Evolutionary conservation across 2,797 vertebrate species (phyloP).

Genomic region (Myotis daubentonii): DNA sequence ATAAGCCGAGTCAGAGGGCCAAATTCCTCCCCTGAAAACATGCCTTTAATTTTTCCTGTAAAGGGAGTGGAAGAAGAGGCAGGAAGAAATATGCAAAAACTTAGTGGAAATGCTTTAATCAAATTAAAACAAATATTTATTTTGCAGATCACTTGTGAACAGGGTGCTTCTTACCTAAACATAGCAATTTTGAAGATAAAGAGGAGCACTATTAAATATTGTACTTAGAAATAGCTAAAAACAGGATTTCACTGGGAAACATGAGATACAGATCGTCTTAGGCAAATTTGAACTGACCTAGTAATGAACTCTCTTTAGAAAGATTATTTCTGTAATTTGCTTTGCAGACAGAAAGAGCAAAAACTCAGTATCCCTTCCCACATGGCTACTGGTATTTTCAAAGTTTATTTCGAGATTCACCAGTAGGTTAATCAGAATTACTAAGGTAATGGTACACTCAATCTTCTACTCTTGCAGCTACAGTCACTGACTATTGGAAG

Average conservation of each 20-base stretch:
- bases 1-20: constrained; percentile 79
- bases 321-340: neutral
- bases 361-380: neutral
- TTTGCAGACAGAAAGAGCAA: constrained; percentile 17
- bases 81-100: neutral
- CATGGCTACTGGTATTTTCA: neutral
- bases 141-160: neutral
- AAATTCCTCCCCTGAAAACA: constrained; percentile 79
- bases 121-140: neutral
- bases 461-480: neutral
- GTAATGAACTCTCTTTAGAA: neutral
- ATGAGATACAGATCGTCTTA: neutral
- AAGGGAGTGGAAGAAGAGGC: neutral
- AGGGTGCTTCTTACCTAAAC: neutral
- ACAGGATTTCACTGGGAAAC: neutral
- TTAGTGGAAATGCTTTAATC: neutral
- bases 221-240: neutral
- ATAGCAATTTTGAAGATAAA: neutral
- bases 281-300: neutral
- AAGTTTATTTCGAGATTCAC: neutral
- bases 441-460: neutral
- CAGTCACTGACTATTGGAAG: neutral
- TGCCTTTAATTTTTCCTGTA: constrained; percentile 79
- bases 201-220: neutral
- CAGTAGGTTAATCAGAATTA: neutral